These are phyloP conservation scores for Frankliniella intonsa DNA, from an alignment of 2,888 invertebrate genomes.

Conservation along the genomic window DNA sequence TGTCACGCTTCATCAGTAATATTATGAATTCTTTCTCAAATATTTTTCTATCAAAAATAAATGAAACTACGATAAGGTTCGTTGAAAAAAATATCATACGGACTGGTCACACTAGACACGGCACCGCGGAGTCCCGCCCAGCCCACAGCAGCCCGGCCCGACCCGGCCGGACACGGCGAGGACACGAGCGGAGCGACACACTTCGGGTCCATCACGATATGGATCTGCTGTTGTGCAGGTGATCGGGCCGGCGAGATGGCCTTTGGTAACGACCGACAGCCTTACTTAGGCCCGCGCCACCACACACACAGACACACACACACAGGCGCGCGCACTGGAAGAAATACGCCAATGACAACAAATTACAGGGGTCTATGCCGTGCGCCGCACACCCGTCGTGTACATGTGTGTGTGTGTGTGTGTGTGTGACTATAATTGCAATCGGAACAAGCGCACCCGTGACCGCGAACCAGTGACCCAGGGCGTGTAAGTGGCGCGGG, in stretches of 20 bases:
- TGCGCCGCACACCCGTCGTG: neutral
- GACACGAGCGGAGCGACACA: neutral
- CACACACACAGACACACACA: neutral
- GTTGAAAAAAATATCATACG: no score
- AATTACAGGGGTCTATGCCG: neutral
- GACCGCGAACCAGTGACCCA: neutral
- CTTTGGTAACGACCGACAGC: no score
- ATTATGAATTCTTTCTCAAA: no score
- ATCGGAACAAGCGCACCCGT: neutral
- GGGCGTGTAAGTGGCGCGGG: neutral
- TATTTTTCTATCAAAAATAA: no score
- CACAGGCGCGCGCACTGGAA: neutral
- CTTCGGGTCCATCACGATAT: neutral
- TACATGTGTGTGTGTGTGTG: neutral
- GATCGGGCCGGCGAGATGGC: no score
- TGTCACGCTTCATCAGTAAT: no score
- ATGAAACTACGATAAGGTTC: no score
- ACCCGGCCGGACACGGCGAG: neutral
- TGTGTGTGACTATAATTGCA: neutral
- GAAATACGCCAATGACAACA: neutral
- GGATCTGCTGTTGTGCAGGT: neutral
- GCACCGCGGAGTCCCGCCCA: no score
- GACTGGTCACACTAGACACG: no score
- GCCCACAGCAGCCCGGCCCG: neutral
- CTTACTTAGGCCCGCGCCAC: neutral